These are phyloP conservation scores for Acanthurus lineatus DNA, from an alignment of 2,797 vertebrate genomes.

Conservation along the genomic window DNA sequence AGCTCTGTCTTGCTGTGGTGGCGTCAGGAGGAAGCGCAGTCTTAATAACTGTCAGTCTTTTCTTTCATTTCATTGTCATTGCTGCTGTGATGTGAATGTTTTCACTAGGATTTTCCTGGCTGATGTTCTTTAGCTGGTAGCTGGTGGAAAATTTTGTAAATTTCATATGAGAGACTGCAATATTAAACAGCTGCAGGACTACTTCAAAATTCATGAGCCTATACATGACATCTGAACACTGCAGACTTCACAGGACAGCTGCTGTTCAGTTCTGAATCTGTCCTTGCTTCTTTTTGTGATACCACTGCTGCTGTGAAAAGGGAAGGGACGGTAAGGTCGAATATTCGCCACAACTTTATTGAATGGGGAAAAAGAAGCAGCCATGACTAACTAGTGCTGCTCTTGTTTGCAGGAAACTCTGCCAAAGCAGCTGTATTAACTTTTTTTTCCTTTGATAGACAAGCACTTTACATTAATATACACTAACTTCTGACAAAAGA, in stretches of 20 bases:
- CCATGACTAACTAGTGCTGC: background rate
- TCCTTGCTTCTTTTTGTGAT: constrained; percentile 7
- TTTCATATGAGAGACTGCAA: constrained; percentile 61
- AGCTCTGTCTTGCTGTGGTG: background rate
- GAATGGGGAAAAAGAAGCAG: no score
- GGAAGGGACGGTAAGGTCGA: background rate
- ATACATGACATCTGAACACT: constrained; percentile 48
- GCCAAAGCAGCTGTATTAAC: no score
- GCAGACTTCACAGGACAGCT: constrained; percentile 32
- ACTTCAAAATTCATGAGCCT: constrained; percentile 49
- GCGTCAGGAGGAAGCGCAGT: constrained; percentile 15
- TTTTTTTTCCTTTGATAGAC: no score
- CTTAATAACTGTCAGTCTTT: constrained; percentile 3
- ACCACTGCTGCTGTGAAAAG: background rate
- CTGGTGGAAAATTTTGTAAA: constrained; percentile 36
- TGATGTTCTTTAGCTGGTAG: constrained; percentile 13
- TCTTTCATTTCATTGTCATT: constrained; percentile 1
- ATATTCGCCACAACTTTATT: background rate
- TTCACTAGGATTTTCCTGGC: background rate
- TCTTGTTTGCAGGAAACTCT: no score
- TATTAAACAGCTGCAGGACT: constrained; percentile 62
- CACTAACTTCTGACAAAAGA: no score
- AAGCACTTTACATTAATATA: no score
- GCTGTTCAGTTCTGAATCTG: constrained; percentile 24
- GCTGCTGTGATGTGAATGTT: constrained; percentile 9